Base-by-base conservation (phyloP, 2,888 invertebrate genomes). In the Latrodectus elegans region DNA sequence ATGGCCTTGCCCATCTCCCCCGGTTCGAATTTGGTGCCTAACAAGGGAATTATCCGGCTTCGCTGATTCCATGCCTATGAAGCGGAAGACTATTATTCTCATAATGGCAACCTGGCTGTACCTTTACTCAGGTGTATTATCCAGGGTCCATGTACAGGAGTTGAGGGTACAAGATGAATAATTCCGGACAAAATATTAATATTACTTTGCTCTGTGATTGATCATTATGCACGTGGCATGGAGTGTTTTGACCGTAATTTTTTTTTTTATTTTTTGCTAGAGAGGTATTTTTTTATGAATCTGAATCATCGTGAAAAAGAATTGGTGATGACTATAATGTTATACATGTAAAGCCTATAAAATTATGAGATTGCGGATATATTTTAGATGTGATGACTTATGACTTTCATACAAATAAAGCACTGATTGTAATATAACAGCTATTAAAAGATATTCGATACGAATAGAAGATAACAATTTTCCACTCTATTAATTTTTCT, bases 21-120 rank as follows among this genome's bases (percentile, higher is more conserved):
- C 0, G n/a, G 60, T 60, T 60, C 60, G 60, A 60, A 73, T 67
- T 81, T 67, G 73, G 53, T 67, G 26, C 74, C 74, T 74, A 81
- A 81, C 81, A 81, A 73, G 73, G 67, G 73, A 78, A 78, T 84
- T 78, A 84, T 78, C 49, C 53, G 73, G 78, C 84, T 73, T 84
- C 84, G 49, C 38, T 74, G 72, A 78, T 49, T 68, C 73, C 22
- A 17, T 67, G 60, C 22, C 15, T 53, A 67, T 73, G 78, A 73
- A 67, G 84, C 84, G 84, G 84, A 84, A 84, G 64, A 17, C 68
- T 55, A 78, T 78, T 78, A 84, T 84, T 77, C 14, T 15, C 67
- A 49, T 84, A 73, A 84, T 84, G 84, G 84, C 65, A 75, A 76
- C 51, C 51, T 26, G 78, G 78, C 60, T 72, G 4, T 78, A 78